A percentile compares a stretch with the other conserved stretches of the same genome.
Conservation (phyloP, 2,888 invertebrate genomes). For the Diarsia dahlii region DNA sequence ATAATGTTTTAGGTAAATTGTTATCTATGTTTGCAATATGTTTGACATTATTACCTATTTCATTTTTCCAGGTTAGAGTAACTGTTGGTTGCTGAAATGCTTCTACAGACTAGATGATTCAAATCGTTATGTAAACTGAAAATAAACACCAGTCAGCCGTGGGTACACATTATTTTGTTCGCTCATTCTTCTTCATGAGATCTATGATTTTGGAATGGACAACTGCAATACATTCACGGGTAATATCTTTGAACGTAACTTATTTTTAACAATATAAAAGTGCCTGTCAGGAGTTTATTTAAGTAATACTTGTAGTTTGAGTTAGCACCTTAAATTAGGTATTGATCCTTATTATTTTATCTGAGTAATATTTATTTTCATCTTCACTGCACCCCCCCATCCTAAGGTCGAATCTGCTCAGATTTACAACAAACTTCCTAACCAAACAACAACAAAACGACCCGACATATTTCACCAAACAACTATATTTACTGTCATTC, state of each 20-base stretch:
- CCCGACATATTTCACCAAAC: conserved; percentile 42
- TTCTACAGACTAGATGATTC: neutral
- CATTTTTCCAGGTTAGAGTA: neutral
- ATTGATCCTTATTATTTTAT: neutral
- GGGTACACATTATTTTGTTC: no score
- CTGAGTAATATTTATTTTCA: neutral
- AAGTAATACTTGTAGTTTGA: neutral
- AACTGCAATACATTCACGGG: no score
- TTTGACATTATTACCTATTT: no score
- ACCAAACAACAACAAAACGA: conserved; percentile 25
- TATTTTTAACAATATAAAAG: neutral
- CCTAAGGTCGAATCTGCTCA: neutral
- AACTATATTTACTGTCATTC: conserved; percentile 59
- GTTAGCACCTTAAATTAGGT: neutral
- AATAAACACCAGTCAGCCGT: neutral
- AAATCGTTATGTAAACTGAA: neutral
- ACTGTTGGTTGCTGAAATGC: no score
- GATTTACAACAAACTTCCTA: neutral
- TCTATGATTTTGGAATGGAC: neutral
- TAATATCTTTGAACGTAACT: no score
- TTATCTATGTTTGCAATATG: no score
- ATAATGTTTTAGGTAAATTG: no score
- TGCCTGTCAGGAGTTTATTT: neutral
- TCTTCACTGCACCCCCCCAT: neutral
- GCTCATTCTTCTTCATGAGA: neutral